Base-by-base conservation (phyloP, 2,113 vertebrate species). In the Asarcornis scutulata region DNA sequence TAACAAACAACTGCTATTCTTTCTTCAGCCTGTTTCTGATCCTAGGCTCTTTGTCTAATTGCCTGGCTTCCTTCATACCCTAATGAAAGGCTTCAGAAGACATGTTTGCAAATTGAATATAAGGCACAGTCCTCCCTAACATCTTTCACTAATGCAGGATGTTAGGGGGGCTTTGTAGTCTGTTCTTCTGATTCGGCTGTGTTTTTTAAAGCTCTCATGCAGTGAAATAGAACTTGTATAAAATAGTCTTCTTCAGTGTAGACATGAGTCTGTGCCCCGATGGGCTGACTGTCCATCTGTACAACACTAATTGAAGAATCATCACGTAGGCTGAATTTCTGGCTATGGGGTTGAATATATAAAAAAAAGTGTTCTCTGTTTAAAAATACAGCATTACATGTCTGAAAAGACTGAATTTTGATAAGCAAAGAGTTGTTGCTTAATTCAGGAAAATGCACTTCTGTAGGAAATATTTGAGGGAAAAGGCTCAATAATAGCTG, bases 231-330 rank as follows among this genome's bases (percentile, higher is more conserved):
- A 84, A 42, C 11, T 73, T 38, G 31, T 26, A 14, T 18, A 21
- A 63, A 69, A 20, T 23, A 42, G 29, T n/a, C 76, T 44, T 91
- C 14, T 66, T 77, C 16, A 27, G 8, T 0, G 0, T 86, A 59
- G 50, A 11, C 6, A 2, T 21, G 4, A 34, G n/a, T n/a, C 20
- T 40, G 40, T 20, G 59, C 7, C 34, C 44, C 7, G 0, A 46
- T 68, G 32, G 64, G n/a, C 52, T 40, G 16, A 7, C 6, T 60
- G 66, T 55, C 67, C 10, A 18, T 71, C 52, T 50, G 6, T 67
- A 12, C 5, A 25, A 32, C 8, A 22, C 11, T 71, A 27, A 12
- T 9, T 21, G 8, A 63, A 55, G n/a, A 89, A 63, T 50, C 17
- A 58, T 81, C 14, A 36, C 22, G 12, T 21, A n/a, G n/a, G n/a